Evolutionary conservation across 1,140 invertebrate species (phyloP), one percentile per base, ranked within the genome.

Genomic region (Listronotus bonariensis): DNA sequence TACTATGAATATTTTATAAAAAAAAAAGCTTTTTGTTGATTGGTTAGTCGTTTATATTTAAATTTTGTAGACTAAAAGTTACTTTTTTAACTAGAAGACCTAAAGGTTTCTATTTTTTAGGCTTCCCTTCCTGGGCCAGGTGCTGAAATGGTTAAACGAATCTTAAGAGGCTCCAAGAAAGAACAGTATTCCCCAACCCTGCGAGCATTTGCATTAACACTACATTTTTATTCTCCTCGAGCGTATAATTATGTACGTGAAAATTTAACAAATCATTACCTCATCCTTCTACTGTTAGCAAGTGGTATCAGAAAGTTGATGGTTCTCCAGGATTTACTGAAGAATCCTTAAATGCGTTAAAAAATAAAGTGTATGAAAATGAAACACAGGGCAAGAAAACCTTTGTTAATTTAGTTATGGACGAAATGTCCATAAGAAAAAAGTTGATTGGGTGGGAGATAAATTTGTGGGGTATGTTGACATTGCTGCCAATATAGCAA

Each of bases 351-450:
- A 17, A 71, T 15, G 67, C 68, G 54, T 66, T 80, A 45, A 14
- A 38, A 10, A 14, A 53, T n/a, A 74, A 75, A 71, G 36, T 31
- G 5, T 1, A 26, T 31, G 36, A 41, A 61, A 72, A 73, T 65
- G 18, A 38, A 12, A 46, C 8, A 42, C 36, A 11, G 14, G 43
- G 58, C 17, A 58, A 32, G 14, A 40, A 58, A 40, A 38, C 51
- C 6, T 71, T 14, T 10, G 68, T 3, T 71, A 70, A 67, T 65
- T 67, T 81, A 46, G 31, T 74, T 9, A 62, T 79, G 1, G 78
- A 79, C 70, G 78, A 79, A 73, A 79, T 80, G 77, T 57, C 73
- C 15, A 79, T 79, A 17, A 54, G 72, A 14, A 53, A 74, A 68
- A 75, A 53, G 52, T 79, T 5, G 74, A 79, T 54, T 79, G 51